A percentile compares a stretch with the other conserved stretches of the same genome.
phyloP scores from a whole-genome alignment of 1,140 invertebrate species.

The Lasioglossum baleicum region DNA sequence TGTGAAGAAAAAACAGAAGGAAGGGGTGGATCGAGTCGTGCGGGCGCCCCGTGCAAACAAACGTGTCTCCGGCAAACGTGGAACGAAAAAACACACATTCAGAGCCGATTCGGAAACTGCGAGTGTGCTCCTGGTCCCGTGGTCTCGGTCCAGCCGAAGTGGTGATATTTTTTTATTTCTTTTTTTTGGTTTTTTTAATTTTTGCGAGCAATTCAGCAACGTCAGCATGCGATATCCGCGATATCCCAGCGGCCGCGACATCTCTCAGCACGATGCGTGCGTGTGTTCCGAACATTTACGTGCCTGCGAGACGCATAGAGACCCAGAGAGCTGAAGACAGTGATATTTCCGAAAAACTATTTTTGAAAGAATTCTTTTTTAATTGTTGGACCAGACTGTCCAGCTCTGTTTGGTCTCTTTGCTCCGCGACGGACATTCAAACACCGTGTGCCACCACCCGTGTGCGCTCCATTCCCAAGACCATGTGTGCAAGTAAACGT shows the following conservation, averaged over 20 bases:
- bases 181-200: background rate
- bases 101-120: conserved; percentile 25
- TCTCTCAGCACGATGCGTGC: background rate
- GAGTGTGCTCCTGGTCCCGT: conserved; percentile 15
- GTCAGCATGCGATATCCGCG: conserved; percentile 11
- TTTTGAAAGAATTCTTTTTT: no score
- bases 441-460: conserved; percentile 32
- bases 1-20: conserved; percentile 11
- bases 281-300: conserved; percentile 16
- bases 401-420: background rate
- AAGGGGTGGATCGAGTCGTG: conserved; percentile 49
- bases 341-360: background rate
- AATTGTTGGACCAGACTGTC: background rate
- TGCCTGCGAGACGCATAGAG: conserved; percentile 5
- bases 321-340: background rate
- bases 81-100: conserved; percentile 40
- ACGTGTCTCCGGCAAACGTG: conserved; percentile 30
- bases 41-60: conserved; percentile 67
- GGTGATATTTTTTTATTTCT: background rate
- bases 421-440: conserved; percentile 17
- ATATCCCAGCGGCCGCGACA: background rate
- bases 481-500: conserved; percentile 62
- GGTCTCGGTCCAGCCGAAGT: conserved; percentile 11
- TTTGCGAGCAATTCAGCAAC: background rate
- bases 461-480: conserved; percentile 44